Evolutionary conservation across 2,888 invertebrate species (phyloP).

Genomic region (Papilio demoleus): DNA sequence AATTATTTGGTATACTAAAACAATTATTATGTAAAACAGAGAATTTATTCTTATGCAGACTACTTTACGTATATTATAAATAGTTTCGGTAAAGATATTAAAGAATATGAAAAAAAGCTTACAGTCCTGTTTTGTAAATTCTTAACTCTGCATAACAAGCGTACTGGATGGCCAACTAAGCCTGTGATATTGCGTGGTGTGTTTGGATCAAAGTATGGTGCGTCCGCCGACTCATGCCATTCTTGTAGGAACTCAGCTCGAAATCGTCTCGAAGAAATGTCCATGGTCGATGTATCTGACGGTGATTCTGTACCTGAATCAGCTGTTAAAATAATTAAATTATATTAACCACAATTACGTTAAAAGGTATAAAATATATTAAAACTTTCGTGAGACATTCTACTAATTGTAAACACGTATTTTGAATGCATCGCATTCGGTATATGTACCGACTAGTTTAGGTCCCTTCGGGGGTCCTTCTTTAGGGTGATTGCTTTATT

Average conservation of each 20-base stretch:
- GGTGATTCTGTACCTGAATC: conserved; percentile 84
- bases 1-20: background rate
- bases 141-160: conserved; percentile 92
- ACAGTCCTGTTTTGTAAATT: conserved; percentile 95
- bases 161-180: conserved; percentile 92
- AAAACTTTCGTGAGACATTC: too few species aligned
- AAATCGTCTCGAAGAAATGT: conserved; percentile 74
- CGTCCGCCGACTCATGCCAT: conserved; percentile 77
- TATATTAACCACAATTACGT: background rate
- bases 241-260: conserved; percentile 76
- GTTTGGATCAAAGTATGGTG: conserved; percentile 90
- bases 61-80: too few species aligned
- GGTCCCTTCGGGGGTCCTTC: too few species aligned
- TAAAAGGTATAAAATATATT: too few species aligned
- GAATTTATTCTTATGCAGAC: too few species aligned
- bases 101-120: conserved; percentile 63
- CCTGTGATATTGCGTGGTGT: conserved; percentile 93
- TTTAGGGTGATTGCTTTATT: too few species aligned
- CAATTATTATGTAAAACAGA: too few species aligned
- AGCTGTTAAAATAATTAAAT: conserved; percentile 56
- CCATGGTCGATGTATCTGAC: conserved; percentile 79
- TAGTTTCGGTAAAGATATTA: too few species aligned
- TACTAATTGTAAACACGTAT: too few species aligned
- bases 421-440: too few species aligned
- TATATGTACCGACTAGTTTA: too few species aligned